These are phyloP conservation scores for Coenonympha glycerion DNA, from an alignment of 2,888 invertebrate species.

Conservation along the genomic window DNA sequence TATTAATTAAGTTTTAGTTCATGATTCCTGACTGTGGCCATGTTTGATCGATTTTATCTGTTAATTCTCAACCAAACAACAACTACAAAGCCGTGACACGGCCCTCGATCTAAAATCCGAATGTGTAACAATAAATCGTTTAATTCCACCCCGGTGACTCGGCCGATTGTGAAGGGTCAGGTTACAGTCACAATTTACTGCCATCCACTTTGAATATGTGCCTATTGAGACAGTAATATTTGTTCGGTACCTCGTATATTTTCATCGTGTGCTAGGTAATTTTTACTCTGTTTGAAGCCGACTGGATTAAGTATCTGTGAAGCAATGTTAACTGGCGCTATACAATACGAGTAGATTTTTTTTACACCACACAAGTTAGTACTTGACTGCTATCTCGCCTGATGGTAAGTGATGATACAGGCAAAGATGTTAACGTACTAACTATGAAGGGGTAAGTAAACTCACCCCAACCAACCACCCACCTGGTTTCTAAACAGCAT, in stretches of 20 bases:
- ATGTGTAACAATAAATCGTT: constrained; percentile 70
- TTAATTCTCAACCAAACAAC: constrained; percentile 38
- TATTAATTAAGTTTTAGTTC: too few species aligned
- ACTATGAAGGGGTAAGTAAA: too few species aligned
- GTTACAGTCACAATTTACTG: constrained; percentile 61
- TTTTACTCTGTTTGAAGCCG: not conserved
- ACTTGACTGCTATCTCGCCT: too few species aligned
- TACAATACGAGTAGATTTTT: too few species aligned
- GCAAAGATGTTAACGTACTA: too few species aligned
- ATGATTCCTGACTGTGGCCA: too few species aligned
- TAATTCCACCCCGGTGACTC: constrained; percentile 67
- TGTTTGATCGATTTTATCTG: not conserved
- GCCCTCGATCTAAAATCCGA: constrained; percentile 49
- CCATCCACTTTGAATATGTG: constrained; percentile 37
- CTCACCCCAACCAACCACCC: too few species aligned
- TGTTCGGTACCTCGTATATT: constrained; percentile 42
- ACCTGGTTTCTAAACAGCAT: too few species aligned
- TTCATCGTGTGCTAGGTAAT: not conserved
- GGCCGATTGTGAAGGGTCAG: constrained; percentile 61
- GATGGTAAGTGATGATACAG: too few species aligned
- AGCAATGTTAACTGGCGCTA: too few species aligned
- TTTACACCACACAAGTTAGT: too few species aligned
- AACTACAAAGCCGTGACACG: constrained; percentile 51
- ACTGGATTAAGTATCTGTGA: not conserved
- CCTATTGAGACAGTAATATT: constrained; percentile 40